phyloP scores from a whole-genome alignment of 2,113 vertebrate genomes.

The Sturnus vulgaris region DNA sequence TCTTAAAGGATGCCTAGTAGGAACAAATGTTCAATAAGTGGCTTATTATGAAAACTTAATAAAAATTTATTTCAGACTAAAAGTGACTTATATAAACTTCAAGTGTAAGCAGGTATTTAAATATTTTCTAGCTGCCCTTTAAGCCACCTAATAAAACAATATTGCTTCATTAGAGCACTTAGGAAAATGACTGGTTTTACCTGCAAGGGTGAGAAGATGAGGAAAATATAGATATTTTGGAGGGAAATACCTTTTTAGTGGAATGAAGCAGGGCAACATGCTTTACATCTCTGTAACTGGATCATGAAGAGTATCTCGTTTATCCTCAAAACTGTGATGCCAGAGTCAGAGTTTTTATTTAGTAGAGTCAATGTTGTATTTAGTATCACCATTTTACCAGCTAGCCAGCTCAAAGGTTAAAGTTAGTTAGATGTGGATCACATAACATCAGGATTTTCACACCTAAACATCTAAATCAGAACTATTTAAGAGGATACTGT shows the following conservation, averaged over 20 bases:
- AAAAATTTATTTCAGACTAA: background rate
- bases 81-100: background rate
- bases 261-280: background rate
- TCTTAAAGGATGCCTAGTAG: background rate
- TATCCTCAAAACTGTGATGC: background rate
- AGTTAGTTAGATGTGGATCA: background rate
- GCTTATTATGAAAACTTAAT: background rate
- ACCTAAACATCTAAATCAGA: background rate
- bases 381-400: background rate
- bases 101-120: background rate
- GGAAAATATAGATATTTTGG: background rate
- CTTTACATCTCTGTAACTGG: background rate
- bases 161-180: background rate
- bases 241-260: background rate
- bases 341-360: background rate
- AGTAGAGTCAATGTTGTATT: background rate
- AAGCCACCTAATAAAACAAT: background rate
- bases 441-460: background rate
- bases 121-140: background rate
- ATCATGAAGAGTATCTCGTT: background rate
- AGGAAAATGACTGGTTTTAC: background rate
- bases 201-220: background rate
- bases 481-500: background rate
- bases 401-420: background rate
- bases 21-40: background rate